Evolutionary conservation across 2,113 vertebrate genomes (phyloP).

Genomic region (Heloderma charlesbogerti): DNA sequence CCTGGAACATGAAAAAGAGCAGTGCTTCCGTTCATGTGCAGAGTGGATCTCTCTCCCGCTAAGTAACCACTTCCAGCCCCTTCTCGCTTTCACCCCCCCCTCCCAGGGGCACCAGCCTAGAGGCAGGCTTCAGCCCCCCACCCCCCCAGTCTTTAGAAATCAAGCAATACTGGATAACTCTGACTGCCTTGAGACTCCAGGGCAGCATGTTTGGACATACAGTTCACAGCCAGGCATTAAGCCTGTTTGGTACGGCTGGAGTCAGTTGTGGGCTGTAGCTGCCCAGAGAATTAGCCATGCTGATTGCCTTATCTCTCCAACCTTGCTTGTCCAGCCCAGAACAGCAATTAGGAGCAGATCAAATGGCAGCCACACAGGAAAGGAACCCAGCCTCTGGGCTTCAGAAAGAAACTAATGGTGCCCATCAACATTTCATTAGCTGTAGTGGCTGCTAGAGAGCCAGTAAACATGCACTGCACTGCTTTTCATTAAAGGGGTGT

Average conservation of each 20-base stretch:
- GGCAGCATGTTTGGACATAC: neutral
- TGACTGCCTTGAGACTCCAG: neutral
- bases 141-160: too few species aligned
- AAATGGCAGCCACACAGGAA: too few species aligned
- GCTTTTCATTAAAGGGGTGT: neutral
- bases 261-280: neutral
- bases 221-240: neutral
- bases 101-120: neutral
- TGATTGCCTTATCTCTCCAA: neutral
- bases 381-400: neutral
- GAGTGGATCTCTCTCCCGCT: neutral
- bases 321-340: neutral
- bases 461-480: too few species aligned
- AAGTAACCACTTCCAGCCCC: neutral
- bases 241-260: neutral
- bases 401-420: neutral
- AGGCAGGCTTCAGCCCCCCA: too few species aligned
- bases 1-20: neutral
- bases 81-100: neutral
- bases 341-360: neutral
- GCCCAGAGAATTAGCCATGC: neutral
- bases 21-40: neutral
- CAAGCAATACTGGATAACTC: too few species aligned
- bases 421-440: neutral
- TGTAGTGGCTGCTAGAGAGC: neutral